Base-by-base conservation (phyloP, 1,140 invertebrate genomes). In the Aphidius gifuensis region DNA sequence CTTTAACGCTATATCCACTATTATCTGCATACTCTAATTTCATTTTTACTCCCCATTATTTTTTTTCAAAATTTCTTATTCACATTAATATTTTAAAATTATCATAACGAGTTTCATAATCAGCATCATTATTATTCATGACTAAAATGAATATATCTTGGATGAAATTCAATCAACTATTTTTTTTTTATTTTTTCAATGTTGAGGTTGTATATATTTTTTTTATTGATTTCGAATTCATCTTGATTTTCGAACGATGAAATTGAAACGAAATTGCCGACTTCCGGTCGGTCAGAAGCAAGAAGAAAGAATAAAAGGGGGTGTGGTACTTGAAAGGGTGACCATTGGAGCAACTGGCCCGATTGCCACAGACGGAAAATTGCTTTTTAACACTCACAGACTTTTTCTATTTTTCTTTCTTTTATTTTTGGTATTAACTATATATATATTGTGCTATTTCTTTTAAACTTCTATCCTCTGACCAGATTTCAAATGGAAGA, bases 381-480 rank as follows among this genome's bases (percentile, higher is more conserved):
- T 75, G 70, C 71, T 74, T 74, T 73, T 71, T 69, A 75, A 73
- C 69, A 55, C 53, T 55, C 39, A 32, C 53, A 38, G 40, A n/a
- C 32, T 42, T n/a, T 60, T 65, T 69, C 56, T 64, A 53, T 6
- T 32, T 32, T 32, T 16, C 16, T 16, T 32, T 32, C 47, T 38
- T 46, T 46, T 16, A 16, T 16, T 16, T 0, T 16, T 16, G 16
- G 16, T 16, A 16, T 16, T 16, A 16, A 16, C 16, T 16, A 16
- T 16, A 16, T 16, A 16, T 16, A 16, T 16, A 16, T 16, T 16
- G 16, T 16, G 16, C 16, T 16, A 16, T 16, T 16, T 16, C 16
- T 16, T 16, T 16, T 16, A 16, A 16, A 16, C 16, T 16, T 16
- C 16, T 16, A 16, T 16, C 16, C 16, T 16, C 16, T 16, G 16